Conservation (phyloP, 2,888 invertebrate species). For the Chydorus sphaericus region DNA sequence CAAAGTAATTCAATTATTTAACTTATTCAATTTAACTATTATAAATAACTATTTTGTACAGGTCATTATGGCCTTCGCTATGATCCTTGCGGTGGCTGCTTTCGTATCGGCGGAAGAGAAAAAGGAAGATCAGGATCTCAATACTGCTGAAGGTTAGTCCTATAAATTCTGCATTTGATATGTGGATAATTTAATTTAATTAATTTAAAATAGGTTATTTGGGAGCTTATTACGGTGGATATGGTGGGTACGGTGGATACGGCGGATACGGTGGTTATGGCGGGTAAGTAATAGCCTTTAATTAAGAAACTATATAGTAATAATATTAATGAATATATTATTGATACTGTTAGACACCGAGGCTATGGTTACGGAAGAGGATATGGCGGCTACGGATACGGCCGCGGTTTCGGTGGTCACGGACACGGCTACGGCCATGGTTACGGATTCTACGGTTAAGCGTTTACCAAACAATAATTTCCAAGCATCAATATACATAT, state of each 20-base stretch:
- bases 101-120: neutral
- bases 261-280: neutral
- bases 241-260: neutral
- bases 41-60: neutral
- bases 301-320: no score
- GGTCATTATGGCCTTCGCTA: neutral
- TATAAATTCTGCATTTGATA: no score
- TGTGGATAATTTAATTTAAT: no score
- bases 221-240: neutral
- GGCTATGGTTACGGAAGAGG: neutral
- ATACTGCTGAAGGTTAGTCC: neutral
- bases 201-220: no score
- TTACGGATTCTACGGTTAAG: neutral
- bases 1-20: neutral
- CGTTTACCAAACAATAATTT: neutral
- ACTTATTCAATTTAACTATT: neutral
- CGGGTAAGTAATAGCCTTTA: neutral
- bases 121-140: neutral
- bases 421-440: neutral
- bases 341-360: neutral
- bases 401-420: neutral
- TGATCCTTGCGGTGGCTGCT: neutral
- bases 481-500: neutral
- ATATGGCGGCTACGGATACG: neutral
- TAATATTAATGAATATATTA: no score